Conservation (phyloP, 2,797 vertebrate genomes). For the Moxostoma hubbsi region DNA sequence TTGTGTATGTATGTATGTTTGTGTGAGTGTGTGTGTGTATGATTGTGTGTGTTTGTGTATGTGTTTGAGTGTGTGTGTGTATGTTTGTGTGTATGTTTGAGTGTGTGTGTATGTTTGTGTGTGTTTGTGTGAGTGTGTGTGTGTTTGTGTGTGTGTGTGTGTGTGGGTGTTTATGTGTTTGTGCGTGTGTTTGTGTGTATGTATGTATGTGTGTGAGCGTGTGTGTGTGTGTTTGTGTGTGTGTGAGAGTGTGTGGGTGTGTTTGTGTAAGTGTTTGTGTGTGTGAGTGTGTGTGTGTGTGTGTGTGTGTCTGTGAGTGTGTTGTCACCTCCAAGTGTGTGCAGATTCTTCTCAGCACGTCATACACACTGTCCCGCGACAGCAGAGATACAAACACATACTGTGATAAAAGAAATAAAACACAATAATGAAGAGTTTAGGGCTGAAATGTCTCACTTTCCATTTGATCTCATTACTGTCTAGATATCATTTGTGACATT, state of each 20-base stretch:
- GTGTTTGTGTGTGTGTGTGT: neutral
- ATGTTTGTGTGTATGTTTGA: neutral
- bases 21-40: slow-evolving; percentile 64
- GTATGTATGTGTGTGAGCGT: too few relatives aligned
- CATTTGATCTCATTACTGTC: too few relatives aligned
- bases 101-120: slow-evolving; percentile 77
- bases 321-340: slow-evolving; percentile 90
- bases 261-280: too few relatives aligned
- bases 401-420: slow-evolving; percentile 67
- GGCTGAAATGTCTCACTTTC: too few relatives aligned
- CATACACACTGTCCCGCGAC: slow-evolving; percentile 93
- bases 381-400: slow-evolving; percentile 95
- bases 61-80: slow-evolving; percentile 74
- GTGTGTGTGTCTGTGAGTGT: neutral
- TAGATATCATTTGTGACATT: neutral
- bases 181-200: too few relatives aligned
- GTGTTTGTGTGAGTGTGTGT: slow-evolving; percentile 74
- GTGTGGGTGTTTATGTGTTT: too few relatives aligned
- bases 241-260: too few relatives aligned
- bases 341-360: slow-evolving; percentile 91
- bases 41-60: neutral
- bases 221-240: too few relatives aligned
- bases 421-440: neutral
- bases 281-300: too few relatives aligned
- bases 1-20: slow-evolving; percentile 63